phyloP scores from a whole-genome alignment of 1,140 invertebrate genomes.

The Muscidifurax raptorellus region DNA sequence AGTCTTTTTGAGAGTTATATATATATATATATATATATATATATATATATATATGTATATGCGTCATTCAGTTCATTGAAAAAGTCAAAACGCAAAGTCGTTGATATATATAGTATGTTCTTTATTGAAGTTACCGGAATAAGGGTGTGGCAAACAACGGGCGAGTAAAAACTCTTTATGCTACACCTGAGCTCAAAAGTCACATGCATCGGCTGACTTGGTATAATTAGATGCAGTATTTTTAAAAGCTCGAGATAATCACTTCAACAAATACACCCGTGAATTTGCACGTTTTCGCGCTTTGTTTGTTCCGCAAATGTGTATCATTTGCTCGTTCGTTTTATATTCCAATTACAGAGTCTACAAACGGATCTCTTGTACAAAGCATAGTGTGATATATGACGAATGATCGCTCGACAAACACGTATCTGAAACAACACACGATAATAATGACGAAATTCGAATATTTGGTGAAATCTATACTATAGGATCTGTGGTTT shows the following conservation, averaged over 20 bases:
- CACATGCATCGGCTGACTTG: conserved; percentile 11
- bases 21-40: no score
- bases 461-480: conserved; percentile 33
- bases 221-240: conserved; percentile 16
- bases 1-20: no score
- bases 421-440: not conserved
- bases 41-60: no score
- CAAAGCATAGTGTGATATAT: not conserved
- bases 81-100: no score
- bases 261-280: not conserved
- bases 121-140: no score
- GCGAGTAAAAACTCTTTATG: no score
- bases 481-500: no score
- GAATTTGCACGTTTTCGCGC: conserved; percentile 7
- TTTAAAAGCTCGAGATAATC: conserved; percentile 9
- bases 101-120: no score
- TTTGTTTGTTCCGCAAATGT: not conserved
- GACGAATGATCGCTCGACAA: no score
- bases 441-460: not conserved
- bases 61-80: no score
- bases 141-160: no score
- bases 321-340: conserved; percentile 12
- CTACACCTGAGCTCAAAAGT: conserved; percentile 4
- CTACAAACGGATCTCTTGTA: not conserved
- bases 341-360: conserved; percentile 7